Conservation (phyloP, 2,888 invertebrate species). For the Ochlodes sylvanus region DNA sequence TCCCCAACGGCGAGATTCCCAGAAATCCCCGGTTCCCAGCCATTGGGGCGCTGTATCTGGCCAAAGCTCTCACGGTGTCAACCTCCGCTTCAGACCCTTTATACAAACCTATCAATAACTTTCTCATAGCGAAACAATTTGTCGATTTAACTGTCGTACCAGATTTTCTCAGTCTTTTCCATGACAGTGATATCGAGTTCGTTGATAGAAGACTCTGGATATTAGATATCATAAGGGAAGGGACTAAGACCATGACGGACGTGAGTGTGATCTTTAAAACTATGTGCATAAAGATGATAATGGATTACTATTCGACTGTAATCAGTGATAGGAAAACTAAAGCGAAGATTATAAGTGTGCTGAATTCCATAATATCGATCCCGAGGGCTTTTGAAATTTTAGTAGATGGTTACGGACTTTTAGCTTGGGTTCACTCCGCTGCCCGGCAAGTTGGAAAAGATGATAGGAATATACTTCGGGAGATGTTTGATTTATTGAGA, state of each 20-base stretch:
- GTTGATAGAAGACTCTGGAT: conserved; percentile 91
- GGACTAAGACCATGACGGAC: conserved; percentile 90
- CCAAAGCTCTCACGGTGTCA: conserved; percentile 88
- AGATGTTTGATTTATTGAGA: conserved; percentile 56
- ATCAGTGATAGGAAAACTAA: conserved; percentile 87
- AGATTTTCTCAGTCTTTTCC: conserved; percentile 93
- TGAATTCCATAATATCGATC: conserved; percentile 87
- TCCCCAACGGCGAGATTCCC: conserved; percentile 46
- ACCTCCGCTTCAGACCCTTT: conserved; percentile 90
- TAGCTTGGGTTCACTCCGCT: conserved; percentile 87
- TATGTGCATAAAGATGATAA: conserved; percentile 90
- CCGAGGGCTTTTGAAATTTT: conserved; percentile 87
- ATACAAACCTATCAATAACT: conserved; percentile 91
- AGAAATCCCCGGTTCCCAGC: conserved; percentile 83
- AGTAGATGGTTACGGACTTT: conserved; percentile 87
- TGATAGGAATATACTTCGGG: conserved; percentile 58
- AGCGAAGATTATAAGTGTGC: conserved; percentile 87
- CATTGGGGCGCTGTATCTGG: conserved; percentile 88
- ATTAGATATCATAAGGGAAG: conserved; percentile 90
- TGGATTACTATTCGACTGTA: conserved; percentile 88
- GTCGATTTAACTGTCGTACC: conserved; percentile 93
- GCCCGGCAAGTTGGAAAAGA: conserved; percentile 58
- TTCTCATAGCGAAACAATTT: conserved; percentile 90
- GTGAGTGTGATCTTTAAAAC: conserved; percentile 89
- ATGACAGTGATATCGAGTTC: conserved; percentile 90